phyloP scores from a whole-genome alignment of 2,113 vertebrate genomes.

The Vulpes ferrilata region DNA sequence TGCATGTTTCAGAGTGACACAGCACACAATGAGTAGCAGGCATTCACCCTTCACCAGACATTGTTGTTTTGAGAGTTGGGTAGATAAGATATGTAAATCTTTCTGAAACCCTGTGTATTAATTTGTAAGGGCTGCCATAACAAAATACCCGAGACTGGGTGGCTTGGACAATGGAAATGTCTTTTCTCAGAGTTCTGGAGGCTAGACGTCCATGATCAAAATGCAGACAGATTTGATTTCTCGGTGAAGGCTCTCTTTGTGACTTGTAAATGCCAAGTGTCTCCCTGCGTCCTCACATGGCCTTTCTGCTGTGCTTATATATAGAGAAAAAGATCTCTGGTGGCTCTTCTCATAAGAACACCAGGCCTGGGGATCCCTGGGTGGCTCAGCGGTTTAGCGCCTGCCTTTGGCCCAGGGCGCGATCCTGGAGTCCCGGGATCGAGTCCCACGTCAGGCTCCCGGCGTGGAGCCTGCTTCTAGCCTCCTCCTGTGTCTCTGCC shows the following conservation, averaged over 20 bases:
- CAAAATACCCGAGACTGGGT: not conserved
- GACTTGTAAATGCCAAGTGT: not conserved
- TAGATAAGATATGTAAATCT: not conserved
- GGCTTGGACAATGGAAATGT: not conserved
- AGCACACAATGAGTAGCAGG: fast-evolving
- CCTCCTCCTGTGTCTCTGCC: too few species aligned
- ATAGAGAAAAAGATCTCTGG: not conserved
- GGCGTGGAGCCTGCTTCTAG: too few species aligned
- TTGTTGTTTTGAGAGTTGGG: not conserved
- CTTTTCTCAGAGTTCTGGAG: not conserved
- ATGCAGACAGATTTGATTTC: not conserved
- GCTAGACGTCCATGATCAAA: not conserved
- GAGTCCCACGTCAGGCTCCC: too few species aligned
- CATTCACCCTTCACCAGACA: not conserved
- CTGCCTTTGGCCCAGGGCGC: too few species aligned
- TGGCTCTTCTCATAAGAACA: not conserved
- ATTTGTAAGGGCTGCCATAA: not conserved
- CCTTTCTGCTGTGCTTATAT: not conserved
- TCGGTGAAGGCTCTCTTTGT: not conserved
- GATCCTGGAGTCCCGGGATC: too few species aligned
- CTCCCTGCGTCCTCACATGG: not conserved
- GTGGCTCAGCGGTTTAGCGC: too few species aligned
- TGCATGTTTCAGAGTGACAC: not conserved
- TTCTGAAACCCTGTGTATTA: not conserved
- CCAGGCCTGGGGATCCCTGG: not conserved